These are phyloP conservation scores for Thunnus albacares DNA, from an alignment of 2,797 vertebrate genomes.

Conservation along the genomic window DNA sequence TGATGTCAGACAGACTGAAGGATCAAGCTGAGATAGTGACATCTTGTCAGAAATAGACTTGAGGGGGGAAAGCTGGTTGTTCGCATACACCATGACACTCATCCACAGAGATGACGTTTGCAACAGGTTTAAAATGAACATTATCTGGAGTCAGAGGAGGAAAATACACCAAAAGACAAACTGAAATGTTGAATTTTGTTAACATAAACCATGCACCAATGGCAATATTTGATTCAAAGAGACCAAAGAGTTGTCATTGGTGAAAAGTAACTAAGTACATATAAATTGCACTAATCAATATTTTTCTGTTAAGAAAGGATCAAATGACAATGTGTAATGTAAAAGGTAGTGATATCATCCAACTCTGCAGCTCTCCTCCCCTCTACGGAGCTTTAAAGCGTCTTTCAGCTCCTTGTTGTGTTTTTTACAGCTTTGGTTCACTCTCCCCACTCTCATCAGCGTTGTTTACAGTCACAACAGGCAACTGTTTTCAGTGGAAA, in stretches of 20 bases:
- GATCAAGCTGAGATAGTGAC: constrained; percentile 53
- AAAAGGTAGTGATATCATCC: neutral
- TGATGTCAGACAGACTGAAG: constrained; percentile 55
- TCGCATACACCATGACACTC: constrained; percentile 25
- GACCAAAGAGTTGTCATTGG: no score
- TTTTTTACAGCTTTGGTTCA: neutral
- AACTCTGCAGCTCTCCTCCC: neutral
- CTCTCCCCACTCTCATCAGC: neutral
- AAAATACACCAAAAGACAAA: neutral
- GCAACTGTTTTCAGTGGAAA: no score
- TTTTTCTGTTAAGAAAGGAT: no score
- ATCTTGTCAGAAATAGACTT: constrained; percentile 52
- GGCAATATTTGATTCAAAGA: no score
- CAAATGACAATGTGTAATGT: neutral
- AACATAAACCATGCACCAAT: neutral
- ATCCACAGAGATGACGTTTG: constrained; percentile 22
- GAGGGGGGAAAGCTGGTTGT: constrained; percentile 21
- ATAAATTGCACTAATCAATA: no score
- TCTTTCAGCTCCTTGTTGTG: neutral
- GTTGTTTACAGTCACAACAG: no score
- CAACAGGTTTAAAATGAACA: constrained; percentile 36
- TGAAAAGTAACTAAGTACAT: no score
- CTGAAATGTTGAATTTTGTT: neutral
- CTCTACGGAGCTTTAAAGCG: neutral
- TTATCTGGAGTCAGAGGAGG: neutral